Conservation (phyloP, 64 coral and sea anemone species). For the Exaiptasia diaphana region DNA sequence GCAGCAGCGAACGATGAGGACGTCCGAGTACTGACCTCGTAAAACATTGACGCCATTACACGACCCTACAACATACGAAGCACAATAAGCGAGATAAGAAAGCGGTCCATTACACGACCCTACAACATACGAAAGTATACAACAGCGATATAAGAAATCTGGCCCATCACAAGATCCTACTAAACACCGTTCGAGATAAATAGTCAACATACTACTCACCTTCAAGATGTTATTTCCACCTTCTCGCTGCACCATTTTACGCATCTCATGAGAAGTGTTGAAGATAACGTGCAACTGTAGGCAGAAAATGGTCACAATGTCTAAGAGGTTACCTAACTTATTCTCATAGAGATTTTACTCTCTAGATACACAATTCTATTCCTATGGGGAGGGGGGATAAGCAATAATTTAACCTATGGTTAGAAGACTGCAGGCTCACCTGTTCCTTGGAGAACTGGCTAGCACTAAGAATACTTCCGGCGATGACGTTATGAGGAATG, state of each 20-base stretch:
- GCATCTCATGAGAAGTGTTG: conserved; percentile 89
- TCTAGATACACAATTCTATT: too few species aligned
- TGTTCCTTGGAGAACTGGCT: conserved; percentile 63
- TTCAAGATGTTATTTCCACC: conserved; percentile 63
- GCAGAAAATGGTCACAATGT: not conserved
- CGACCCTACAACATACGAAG: conserved; percentile 61
- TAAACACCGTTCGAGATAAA: too few species aligned
- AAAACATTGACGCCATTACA: conserved; percentile 92
- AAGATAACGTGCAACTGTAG: conserved; percentile 83
- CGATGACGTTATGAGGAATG: conserved; percentile 47
- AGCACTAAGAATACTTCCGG: conserved; percentile 54
- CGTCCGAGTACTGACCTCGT: conserved; percentile 87
- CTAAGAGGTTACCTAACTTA: not conserved
- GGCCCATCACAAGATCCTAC: conserved; percentile 78
- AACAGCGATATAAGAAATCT: not conserved
- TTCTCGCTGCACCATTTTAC: conserved; percentile 68
- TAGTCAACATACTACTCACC: conserved; percentile 21
- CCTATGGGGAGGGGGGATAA: too few species aligned
- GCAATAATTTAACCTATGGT: too few species aligned
- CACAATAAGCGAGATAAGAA: not conserved
- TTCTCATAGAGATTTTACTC: not conserved
- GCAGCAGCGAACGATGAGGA: conserved; percentile 83
- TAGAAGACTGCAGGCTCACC: too few species aligned
- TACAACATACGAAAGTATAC: conserved; percentile 9
- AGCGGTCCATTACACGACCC: conserved; percentile 82